Base-by-base conservation (phyloP, 2,797 vertebrate genomes). In the Glyptemys insculpta region DNA sequence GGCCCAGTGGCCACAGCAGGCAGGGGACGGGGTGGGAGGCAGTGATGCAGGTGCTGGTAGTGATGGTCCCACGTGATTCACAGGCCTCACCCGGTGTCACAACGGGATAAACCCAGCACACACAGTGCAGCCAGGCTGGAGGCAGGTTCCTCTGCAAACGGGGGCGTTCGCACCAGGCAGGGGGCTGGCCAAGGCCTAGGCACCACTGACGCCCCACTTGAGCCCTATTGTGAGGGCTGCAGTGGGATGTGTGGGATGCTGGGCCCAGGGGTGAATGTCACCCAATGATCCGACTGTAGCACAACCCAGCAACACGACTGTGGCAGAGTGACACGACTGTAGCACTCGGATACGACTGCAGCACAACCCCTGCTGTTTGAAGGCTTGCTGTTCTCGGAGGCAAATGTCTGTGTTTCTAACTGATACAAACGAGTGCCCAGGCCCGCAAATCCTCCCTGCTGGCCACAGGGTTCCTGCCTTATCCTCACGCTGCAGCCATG, bases 1-100 rank as follows among this genome's bases (percentile, higher is more conserved):
- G 56, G 27, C 56, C 56, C 56, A 6, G 56, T 12, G 1, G 57
- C 27, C 29, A 14, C 76, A 95, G 96, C 93, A 91, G 93, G 92
- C 81, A 85, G 27, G 87, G 81, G 72, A 83, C 59, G 44, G 84
- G 81, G 80, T 57, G 68, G 93, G 96, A 96, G 95, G 97, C 95
- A 29, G 12, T 41, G 89, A 85, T 57, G 52, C 87, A 89, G 86
- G 80, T 50, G 41, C 65, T 68, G n/a, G 65, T 18, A 68, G 62
- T 19, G 34, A n/a, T 15, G n/a, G n/a, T 8, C 16, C 65, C n/a
- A 12, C 5, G 15, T 1, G n/a, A 37, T 3, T 8, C n/a, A 37
- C 62, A 68, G 31, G 16, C 34, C 34, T n/a, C 62, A 1, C 34
- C 8, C 34, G 0, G 62, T 19, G 34, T n/a, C 31, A 16, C 59